Evolutionary conservation across 2,888 invertebrate species (phyloP).

Genomic region (Glyphotaelius pellucidus): DNA sequence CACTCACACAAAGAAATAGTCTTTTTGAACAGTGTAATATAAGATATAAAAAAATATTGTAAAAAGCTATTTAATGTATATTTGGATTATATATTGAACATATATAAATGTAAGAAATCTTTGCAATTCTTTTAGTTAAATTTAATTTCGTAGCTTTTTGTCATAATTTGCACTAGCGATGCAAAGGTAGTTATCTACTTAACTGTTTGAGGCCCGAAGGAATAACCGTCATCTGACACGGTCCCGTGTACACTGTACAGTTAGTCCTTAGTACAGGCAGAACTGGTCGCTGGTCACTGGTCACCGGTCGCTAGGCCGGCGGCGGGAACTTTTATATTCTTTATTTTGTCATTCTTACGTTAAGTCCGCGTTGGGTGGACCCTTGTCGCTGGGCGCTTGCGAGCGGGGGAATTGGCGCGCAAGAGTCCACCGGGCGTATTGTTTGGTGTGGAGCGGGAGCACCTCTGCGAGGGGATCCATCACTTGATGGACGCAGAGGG

Average conservation of each 20-base stretch:
- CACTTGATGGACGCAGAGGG: slow-evolving; percentile 36
- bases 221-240: slow-evolving; percentile 15
- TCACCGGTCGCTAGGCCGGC: slow-evolving; percentile 16
- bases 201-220: slow-evolving; percentile 7
- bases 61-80: slow-evolving; percentile 64
- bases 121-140: slow-evolving; percentile 48
- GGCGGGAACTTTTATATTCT: slow-evolving; percentile 42
- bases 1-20: slow-evolving; percentile 62
- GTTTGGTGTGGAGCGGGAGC: slow-evolving; percentile 67
- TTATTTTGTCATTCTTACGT: slow-evolving; percentile 41
- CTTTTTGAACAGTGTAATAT: slow-evolving; percentile 63
- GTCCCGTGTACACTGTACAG: slow-evolving; percentile 47
- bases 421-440: slow-evolving; percentile 67
- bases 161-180: slow-evolving; percentile 39
- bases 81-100: slow-evolving; percentile 48
- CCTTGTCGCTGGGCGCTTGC: slow-evolving; percentile 29
- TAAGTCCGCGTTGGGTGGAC: slow-evolving; percentile 56
- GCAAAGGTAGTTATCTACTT: slow-evolving; percentile 45
- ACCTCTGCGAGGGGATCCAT: slow-evolving; percentile 70
- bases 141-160: slow-evolving; percentile 43
- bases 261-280: slow-evolving; percentile 42
- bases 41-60: slow-evolving; percentile 61
- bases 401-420: slow-evolving; percentile 55
- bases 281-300: neutral
- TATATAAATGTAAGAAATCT: slow-evolving; percentile 35